phyloP scores from a whole-genome alignment of 2,797 vertebrate genomes.

The Meda fulgida region DNA sequence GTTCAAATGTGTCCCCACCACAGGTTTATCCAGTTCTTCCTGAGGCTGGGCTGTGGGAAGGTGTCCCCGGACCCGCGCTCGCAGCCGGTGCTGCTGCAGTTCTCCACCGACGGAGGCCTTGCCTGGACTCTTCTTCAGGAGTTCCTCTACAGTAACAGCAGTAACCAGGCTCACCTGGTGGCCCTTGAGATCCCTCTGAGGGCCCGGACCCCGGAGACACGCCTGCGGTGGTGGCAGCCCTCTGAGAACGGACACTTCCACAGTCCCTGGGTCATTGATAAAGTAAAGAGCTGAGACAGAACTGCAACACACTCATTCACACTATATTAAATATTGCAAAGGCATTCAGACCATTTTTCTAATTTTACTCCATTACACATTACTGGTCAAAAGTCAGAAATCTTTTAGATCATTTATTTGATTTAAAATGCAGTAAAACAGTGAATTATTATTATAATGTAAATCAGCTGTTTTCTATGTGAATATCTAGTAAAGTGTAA shows the following conservation, averaged over 20 bases:
- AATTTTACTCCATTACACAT: background rate
- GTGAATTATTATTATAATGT: too few relatives aligned
- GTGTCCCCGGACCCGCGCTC: slow-evolving; percentile 93
- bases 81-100: slow-evolving; percentile 94
- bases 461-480: too few relatives aligned
- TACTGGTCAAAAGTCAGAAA: too few relatives aligned
- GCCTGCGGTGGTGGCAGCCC: slow-evolving; percentile 97
- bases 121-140: slow-evolving; percentile 94
- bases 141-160: slow-evolving; percentile 96
- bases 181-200: slow-evolving; percentile 93
- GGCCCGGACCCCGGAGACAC: slow-evolving; percentile 86
- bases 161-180: slow-evolving; percentile 92
- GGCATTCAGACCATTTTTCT: background rate
- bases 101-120: slow-evolving; percentile 91
- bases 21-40: slow-evolving; percentile 98
- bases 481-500: too few relatives aligned
- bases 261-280: slow-evolving; percentile 99
- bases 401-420: too few relatives aligned
- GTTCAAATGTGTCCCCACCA: background rate
- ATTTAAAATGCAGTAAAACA: too few relatives aligned
- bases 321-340: background rate
- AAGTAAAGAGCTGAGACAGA: slow-evolving; percentile 77
- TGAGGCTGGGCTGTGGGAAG: slow-evolving; percentile 95
- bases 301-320: background rate
- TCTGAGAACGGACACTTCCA: slow-evolving; percentile 95